Base-by-base conservation (phyloP, 2,888 invertebrate species). In the Temnothorax rugatulus region DNA sequence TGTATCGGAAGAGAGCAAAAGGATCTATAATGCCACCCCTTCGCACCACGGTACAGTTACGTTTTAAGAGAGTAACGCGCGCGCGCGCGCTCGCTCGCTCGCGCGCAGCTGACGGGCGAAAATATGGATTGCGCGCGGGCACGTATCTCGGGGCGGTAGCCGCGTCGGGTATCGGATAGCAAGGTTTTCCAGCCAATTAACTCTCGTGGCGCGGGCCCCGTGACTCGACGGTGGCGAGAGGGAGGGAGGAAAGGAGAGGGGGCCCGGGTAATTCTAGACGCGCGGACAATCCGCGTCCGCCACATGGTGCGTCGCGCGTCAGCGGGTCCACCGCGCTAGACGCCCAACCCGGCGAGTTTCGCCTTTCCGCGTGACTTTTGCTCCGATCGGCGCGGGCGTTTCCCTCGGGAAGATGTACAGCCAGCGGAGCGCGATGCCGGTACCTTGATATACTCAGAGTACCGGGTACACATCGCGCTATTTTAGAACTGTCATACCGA, bases 141-240 rank as follows among this genome's bases (percentile, higher is more conserved):
- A 93, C 92, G 93, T 93, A 93, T 93, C 92, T 91, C 91, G 91
- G 89, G 90, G 91, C 93, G 88, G 93, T 92, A 93, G 93, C 93
- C 82, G 84, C 90, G 90, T 84, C 90, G 83, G 84, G 92, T 94
- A 94, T 94, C 94, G 91, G 92, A 93, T 94, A 92, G 92, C 93
- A 89, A 91, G 92, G 93, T 94, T 94, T 94, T 94, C 93, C 94
- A 93, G 93, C 92, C 94, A 94, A 94, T 94, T 94, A 94, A 93
- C 92, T 91, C 86, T 90, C 87, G 91, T 91, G 91, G 90, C 89
- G 91, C 91, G 90, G 88, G 88, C 89, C 34, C 89, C 90, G 88
- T 86, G 84, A 86, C 82, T 61, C 21, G 76, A 86, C 83, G 84
- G 21, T 3, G 18, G 8, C 15, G 11, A 21, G 11, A 50, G 57